Conservation (phyloP, 2,888 invertebrate genomes). For the Anticlea derivata region DNA sequence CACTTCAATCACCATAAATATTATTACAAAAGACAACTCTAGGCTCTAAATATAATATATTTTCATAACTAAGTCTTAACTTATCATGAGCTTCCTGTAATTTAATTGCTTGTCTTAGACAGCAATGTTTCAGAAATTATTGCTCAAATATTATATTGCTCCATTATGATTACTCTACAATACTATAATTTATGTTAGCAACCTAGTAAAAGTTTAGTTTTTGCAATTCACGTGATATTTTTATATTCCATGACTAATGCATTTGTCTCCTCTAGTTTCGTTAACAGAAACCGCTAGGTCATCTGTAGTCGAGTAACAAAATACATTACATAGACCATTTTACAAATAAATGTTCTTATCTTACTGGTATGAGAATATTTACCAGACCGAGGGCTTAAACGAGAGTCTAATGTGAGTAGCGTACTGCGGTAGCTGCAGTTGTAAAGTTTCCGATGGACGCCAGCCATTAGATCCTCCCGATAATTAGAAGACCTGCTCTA, state of each 20-base stretch:
- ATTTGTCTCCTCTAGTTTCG: conserved; percentile 28
- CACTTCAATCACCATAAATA: conserved; percentile 38
- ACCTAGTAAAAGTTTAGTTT: too few relatives aligned
- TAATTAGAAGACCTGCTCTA: conserved; percentile 25
- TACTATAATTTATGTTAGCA: too few relatives aligned
- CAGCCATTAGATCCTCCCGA: conserved; percentile 19
- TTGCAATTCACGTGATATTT: conserved; percentile 8
- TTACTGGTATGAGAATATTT: conserved; percentile 28
- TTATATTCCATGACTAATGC: conserved; percentile 19
- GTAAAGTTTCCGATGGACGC: conserved; percentile 4
- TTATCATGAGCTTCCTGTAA: neutral
- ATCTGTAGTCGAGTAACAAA: conserved; percentile 20
- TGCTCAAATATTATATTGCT: too few relatives aligned
- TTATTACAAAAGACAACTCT: conserved; percentile 19
- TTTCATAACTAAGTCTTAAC: neutral
- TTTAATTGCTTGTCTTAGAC: too few relatives aligned
- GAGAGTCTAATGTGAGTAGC: conserved; percentile 8
- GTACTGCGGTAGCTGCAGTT: conserved; percentile 15
- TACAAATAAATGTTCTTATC: too few relatives aligned
- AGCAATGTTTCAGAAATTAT: too few relatives aligned
- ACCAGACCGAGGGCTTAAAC: conserved; percentile 13
- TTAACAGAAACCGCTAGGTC: conserved; percentile 27
- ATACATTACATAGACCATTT: conserved; percentile 24
- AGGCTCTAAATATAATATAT: neutral
- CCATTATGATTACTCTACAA: too few relatives aligned